A percentile compares a stretch with the other conserved stretches of the same genome.
phyloP scores from a whole-genome alignment of 2,888 invertebrate genomes.

The Rhagonycha fulva region DNA sequence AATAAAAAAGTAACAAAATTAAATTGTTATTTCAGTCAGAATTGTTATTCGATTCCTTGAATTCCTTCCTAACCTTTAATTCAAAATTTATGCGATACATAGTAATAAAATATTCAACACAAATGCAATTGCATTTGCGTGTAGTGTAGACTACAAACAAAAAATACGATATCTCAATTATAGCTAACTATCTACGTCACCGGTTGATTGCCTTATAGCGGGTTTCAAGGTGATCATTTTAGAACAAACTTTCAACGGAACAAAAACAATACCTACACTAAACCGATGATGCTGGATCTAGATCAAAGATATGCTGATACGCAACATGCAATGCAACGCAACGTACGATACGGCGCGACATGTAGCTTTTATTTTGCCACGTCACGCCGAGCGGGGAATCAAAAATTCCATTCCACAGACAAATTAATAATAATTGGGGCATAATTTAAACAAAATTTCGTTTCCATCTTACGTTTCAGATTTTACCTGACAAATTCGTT shows the following conservation, averaged over 20 bases:
- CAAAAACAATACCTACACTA: neutral
- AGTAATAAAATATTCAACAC: neutral
- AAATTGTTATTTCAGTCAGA: neutral
- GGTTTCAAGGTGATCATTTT: neutral
- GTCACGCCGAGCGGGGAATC: neutral
- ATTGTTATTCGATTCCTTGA: neutral
- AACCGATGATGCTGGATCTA: neutral
- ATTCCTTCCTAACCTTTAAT: neutral
- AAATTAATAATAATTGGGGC: neutral
- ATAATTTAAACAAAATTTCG: neutral
- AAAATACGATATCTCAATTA: neutral
- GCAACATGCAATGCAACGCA: neutral
- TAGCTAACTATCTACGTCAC: neutral
- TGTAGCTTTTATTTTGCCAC: neutral
- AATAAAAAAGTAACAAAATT: neutral
- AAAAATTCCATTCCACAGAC: neutral
- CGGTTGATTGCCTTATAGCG: slow-evolving; percentile 2
- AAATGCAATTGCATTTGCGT: neutral
- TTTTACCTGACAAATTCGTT: neutral
- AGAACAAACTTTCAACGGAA: neutral
- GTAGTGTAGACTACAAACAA: neutral
- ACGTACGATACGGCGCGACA: neutral
- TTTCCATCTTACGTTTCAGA: neutral
- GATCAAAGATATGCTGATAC: neutral
- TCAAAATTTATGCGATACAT: neutral